Evolutionary conservation across 1,140 invertebrate genomes (phyloP).

Genomic region (Condylostylus longicornis): DNA sequence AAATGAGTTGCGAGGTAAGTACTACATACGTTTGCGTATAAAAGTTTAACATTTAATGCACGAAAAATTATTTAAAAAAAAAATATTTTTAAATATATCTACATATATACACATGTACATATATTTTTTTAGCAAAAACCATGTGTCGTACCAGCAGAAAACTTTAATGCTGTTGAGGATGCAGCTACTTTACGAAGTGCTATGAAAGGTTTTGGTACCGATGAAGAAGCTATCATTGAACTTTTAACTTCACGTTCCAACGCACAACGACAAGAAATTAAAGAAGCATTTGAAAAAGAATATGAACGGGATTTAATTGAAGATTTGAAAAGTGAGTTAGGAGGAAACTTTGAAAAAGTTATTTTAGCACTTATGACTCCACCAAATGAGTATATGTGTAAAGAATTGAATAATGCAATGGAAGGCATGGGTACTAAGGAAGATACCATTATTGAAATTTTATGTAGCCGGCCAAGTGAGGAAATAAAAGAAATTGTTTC

Average conservation of each 20-base stretch:
- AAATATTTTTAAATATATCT: not conserved
- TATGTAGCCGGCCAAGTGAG: conserved; percentile 61
- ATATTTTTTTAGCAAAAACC: conserved; percentile 62
- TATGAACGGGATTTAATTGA: conserved; percentile 56
- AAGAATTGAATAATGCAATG: conserved; percentile 49
- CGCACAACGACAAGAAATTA: conserved; percentile 47
- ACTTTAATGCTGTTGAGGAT: conserved; percentile 69
- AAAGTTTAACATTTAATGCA: no score
- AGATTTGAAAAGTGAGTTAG: conserved; percentile 52
- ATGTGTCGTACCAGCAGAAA: conserved; percentile 59
- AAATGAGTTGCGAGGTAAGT: not conserved
- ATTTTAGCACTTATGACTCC: conserved; percentile 51
- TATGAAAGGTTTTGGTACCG: conserved; percentile 78
- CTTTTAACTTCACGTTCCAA: conserved; percentile 75
- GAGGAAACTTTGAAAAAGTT: conserved; percentile 55
- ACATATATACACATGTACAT: no score
- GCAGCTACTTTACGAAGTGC: conserved; percentile 70
- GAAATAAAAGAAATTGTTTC: conserved; percentile 62
- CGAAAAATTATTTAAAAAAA: no score
- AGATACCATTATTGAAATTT: conserved; percentile 63
- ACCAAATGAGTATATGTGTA: conserved; percentile 47
- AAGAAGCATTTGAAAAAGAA: conserved; percentile 48
- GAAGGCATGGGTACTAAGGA: conserved; percentile 61
- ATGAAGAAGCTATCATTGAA: conserved; percentile 73
- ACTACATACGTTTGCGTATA: no score